Conservation (phyloP, 2,888 invertebrate species). For the Thymelicus sylvestris region DNA sequence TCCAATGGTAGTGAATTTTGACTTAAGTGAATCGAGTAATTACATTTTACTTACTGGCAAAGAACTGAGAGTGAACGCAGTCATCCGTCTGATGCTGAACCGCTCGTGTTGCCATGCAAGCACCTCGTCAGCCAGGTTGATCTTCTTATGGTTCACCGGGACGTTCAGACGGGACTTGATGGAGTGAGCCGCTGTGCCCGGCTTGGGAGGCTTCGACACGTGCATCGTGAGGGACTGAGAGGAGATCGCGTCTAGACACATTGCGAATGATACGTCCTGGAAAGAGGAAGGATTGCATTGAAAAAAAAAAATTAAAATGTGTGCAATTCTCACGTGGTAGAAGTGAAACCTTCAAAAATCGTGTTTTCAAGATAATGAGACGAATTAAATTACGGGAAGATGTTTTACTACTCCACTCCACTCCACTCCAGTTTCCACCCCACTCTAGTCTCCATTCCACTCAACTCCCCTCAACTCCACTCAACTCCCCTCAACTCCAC, state of each 20-base stretch:
- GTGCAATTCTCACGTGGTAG: no score
- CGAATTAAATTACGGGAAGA: no score
- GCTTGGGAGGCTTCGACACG: slow-evolving; percentile 97
- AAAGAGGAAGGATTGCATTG: not conserved
- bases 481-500: no score
- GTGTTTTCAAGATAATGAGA: no score
- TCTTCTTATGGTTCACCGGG: slow-evolving; percentile 96
- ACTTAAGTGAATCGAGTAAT: no score
- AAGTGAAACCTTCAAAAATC: no score
- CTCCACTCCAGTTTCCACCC: no score
- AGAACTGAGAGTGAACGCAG: slow-evolving; percentile 96
- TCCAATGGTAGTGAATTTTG: no score
- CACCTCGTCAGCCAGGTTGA: slow-evolving; percentile 96
- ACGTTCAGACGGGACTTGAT: slow-evolving; percentile 84
- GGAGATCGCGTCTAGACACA: slow-evolving; percentile 94
- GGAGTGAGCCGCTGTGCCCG: slow-evolving; percentile 90
- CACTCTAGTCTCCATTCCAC: no score
- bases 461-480: no score
- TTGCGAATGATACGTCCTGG: slow-evolving; percentile 94
- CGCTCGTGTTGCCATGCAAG: slow-evolving; percentile 99
- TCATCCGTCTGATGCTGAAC: slow-evolving; percentile 96
- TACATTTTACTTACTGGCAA: slow-evolving; percentile 74
- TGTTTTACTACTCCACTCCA: no score
- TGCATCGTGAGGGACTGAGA: slow-evolving; percentile 91
- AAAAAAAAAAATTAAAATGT: no score